Evolutionary conservation across 1,140 invertebrate genomes (phyloP).

Genomic region (Sarcophaga bullata): DNA sequence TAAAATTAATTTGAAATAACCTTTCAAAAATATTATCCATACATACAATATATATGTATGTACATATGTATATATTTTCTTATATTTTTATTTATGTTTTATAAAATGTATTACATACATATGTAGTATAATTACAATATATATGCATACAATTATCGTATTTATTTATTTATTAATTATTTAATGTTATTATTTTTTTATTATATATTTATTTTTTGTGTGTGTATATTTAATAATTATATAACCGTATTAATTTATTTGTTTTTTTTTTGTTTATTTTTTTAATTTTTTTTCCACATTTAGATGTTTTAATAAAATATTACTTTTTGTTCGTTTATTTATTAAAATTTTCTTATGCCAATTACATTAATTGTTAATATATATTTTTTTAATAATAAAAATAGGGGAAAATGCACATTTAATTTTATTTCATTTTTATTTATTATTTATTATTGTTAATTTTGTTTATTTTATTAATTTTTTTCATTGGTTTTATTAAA

Average conservation of each 20-base stretch:
- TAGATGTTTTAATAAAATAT: slow-evolving; percentile 16
- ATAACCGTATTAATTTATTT: too few species aligned
- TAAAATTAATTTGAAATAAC: background rate
- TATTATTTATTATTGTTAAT: background rate
- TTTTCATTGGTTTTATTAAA: background rate
- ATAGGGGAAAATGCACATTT: slow-evolving; percentile 27
- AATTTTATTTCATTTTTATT: slow-evolving; percentile 6
- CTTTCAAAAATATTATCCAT: too few species aligned
- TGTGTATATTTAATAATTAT: background rate
- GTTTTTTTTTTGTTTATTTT: background rate
- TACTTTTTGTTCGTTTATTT: background rate
- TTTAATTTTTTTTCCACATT: slow-evolving; percentile 18
- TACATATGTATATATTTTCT: too few species aligned
- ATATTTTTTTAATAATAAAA: slow-evolving; percentile 8
- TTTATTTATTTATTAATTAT: slow-evolving; percentile 6
- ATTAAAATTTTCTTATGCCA: background rate
- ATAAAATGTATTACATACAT: slow-evolving; percentile 40
- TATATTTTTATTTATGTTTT: background rate
- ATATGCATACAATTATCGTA: slow-evolving; percentile 38
- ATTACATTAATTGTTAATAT: slow-evolving; percentile 23
- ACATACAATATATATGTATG: too few species aligned
- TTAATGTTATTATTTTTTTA: background rate
- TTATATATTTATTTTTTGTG: too few species aligned
- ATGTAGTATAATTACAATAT: slow-evolving; percentile 33
- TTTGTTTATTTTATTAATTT: background rate